Base-by-base conservation (phyloP, 2,797 vertebrate species). In the Eulemur rubriventer region DNA sequence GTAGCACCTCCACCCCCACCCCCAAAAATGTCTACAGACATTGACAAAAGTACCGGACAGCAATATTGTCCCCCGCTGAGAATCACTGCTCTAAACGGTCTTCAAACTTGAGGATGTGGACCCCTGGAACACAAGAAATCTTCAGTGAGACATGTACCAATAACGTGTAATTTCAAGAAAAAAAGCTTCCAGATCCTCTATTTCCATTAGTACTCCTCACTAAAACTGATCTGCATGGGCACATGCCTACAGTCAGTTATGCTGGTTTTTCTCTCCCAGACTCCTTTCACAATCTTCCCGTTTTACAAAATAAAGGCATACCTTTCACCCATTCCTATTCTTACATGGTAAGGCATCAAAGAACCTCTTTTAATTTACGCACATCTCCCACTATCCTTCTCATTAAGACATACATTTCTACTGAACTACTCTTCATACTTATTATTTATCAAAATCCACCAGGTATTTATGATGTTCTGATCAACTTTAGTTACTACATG, bases 371-470 rank as follows among this genome's bases (percentile, higher is more conserved):
- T 16, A 33, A 52, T 41, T 41, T 50, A 46, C 50, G 35, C 18
- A 63, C 14, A 63, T n/a, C n/a, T 48, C 22, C 28, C 63, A 67
- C 13, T 46, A 38, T 6, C 55, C 7, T 72, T 72, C 65, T 35
- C 35, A 12, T 82, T 76, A 76, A 67, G 52, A 91, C 8, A 89
- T 17, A 81, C 41, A 88, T 91, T 78, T 43, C 63, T 20, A 46
- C 17, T 35, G 41, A 69, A 61, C 41, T 50, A 46, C 46, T 78
- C 35, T 70, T 67, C 57, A 79, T 76, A 52, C 28, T 78, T 91
- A 92, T 28, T 30, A 41, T 69, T 72, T 72, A 46, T 46, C 35
- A 94, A 87, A 90, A 82, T 33, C 57, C n/a, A 70, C 52, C 43
- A 2, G 50, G 28, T n/a, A 69, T 61, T 70, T 69, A 82, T 55